Base-by-base conservation (phyloP, 2,797 vertebrate genomes). In the Crocodylus rhombifer region DNA sequence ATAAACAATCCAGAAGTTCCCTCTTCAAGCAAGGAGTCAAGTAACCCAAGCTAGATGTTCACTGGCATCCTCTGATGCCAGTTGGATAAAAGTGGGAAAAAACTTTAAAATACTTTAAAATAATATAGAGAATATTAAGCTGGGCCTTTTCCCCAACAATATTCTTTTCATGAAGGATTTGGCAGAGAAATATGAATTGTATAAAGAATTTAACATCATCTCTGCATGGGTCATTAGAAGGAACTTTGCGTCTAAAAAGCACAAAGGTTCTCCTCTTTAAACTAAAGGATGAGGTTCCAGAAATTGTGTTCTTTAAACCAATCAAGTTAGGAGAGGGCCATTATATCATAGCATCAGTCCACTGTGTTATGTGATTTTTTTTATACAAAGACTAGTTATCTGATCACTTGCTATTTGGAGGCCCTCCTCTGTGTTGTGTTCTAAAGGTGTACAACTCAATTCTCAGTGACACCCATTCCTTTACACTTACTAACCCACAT, bases 101-200 rank as follows among this genome's bases (percentile, higher is more conserved):
- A 94, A 90, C 88, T 96, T 95, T 28, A 92, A 91, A 36, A 36
- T 36, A 36, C 33, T 36, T 36, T 36, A 36, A 36, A 36, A 36
- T 36, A 36, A 36, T 36, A 36, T 36, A 36, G 5, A 36, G 33
- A 36, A 36, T 36, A 88, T 82, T 74, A 87, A 96, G 95, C 84
- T 23, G 58, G 79, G 94, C 91, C 93, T 89, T 87, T 51, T 87
- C 86, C 92, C 88, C 90, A 18, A 74, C 60, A 78, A 90, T 74
- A 74, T 77, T 89, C 88, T 90, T 91, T 60, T 61, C 30, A 71
- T 88, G 91, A 86, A 92, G 74, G 83, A 20, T 10, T 95, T 1
- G 0, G 33, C 65, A 73, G 79, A 62, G 69, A 73, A 73, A 73
- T 26, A 51, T 25, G 51, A 36, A 42, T 73, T 16, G 79, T 33